Evolutionary conservation across 2,797 vertebrate species (phyloP), one percentile per base, ranked within the genome.

Genomic region (Lates japonicus): DNA sequence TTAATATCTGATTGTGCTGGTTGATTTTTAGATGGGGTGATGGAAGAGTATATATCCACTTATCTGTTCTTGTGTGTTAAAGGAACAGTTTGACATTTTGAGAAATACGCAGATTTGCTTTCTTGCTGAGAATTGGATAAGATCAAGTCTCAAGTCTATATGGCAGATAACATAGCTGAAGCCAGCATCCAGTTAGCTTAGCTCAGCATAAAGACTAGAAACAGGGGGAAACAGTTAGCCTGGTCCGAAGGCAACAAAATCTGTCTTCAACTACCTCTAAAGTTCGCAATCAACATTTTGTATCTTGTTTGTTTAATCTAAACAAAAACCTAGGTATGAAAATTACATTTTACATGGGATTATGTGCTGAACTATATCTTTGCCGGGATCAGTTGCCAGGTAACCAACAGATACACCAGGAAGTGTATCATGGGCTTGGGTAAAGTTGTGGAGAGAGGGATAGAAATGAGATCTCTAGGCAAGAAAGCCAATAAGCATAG

Each of bases 251-350:
- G 44, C 4, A 52, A 52, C n/a, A 52, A 52, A 52, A 22, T 51
- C n/a, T 16, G 16, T 52, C n/a, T 5, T 52, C 49, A 4, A 22
- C 10, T 11, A 39, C 37, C 59, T 41, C 58, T 60, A n/a, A 60
- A 41, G 13, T n/a, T 41, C 37, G 16, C 37, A 61, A 42, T 61
- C 25, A 61, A 62, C 12, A 11, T 44, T 17, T 63, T 22, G 17
- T 22, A 63, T 22, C 22, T 63, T 63, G 41, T 63, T 62, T 62
- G 22, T 44, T 42, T 62, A 25, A 25, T 61, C 49, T n/a, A 25
- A 51, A 51, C 48, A n/a, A n/a, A 51, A 10, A 11, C 19, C 46
- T 7, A 22, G 22, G n/a, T 52, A 11, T 52, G 13, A 52, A 22
- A 52, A n/a, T 11, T 9, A 22, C 49, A 42, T 11, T 51, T 51